phyloP scores from a whole-genome alignment of 2,113 vertebrate species.

The Neotragus moschatus region DNA sequence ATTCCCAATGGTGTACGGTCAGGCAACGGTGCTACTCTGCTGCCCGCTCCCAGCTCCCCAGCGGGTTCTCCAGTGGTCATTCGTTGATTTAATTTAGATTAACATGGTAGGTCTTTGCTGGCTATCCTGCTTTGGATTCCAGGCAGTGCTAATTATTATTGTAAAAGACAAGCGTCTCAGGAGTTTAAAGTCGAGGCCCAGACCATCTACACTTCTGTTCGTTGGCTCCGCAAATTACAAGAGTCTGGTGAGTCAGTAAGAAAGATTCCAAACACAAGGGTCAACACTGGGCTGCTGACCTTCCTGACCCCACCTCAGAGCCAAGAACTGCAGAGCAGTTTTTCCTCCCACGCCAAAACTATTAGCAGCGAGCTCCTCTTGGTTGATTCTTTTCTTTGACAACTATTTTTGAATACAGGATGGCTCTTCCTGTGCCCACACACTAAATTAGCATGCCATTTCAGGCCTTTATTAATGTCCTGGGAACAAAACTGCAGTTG shows the following conservation, averaged over 20 bases:
- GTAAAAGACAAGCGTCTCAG: constrained; percentile 25
- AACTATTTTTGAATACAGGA: constrained; percentile 47
- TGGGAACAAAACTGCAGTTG: not conserved
- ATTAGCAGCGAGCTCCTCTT: not conserved
- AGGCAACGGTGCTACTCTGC: not conserved
- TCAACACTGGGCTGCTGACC: constrained; percentile 40
- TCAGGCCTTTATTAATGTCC: not conserved
- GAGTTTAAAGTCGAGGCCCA: constrained; percentile 58
- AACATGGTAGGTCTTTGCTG: constrained; percentile 26
- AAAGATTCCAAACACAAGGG: constrained; percentile 27
- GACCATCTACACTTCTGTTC: not conserved
- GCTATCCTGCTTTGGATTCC: constrained; percentile 59
- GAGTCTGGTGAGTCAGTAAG: constrained; percentile 53
- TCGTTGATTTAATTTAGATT: constrained; percentile 63
- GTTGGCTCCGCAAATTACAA: constrained; percentile 63
- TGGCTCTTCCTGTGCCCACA: constrained; percentile 12
- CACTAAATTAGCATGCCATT: constrained; percentile 53
- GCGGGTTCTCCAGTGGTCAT: not conserved
- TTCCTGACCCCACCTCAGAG: constrained; percentile 12
- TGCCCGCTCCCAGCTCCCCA: not conserved
- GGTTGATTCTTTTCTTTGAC: constrained; percentile 16
- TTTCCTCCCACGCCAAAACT: not conserved
- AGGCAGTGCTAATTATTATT: constrained; percentile 58
- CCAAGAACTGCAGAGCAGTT: constrained; percentile 22
- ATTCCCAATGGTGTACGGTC: not conserved